These are phyloP conservation scores for Vicugna pacos DNA, from an alignment of 2,113 vertebrate species.

Conservation along the genomic window DNA sequence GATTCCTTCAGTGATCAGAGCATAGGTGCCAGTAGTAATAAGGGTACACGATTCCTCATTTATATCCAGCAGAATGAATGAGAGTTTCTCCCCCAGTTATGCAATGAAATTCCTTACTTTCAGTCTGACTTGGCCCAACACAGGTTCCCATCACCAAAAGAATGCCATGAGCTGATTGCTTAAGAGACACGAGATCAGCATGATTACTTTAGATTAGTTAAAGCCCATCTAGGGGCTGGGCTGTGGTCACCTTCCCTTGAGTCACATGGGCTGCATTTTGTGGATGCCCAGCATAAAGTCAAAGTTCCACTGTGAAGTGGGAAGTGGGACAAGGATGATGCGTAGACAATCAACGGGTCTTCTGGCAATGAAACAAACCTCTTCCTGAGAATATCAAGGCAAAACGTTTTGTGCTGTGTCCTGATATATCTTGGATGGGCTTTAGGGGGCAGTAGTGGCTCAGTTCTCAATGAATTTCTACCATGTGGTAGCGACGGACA, in stretches of 20 bases:
- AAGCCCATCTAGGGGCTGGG: not conserved
- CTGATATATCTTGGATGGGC: not conserved
- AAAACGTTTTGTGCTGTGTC: not conserved
- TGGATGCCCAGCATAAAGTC: not conserved
- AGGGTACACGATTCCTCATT: not conserved
- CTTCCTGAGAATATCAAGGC: not conserved
- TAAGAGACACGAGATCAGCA: not conserved
- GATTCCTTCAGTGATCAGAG: not conserved
- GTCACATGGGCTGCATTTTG: not conserved
- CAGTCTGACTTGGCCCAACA: not conserved
- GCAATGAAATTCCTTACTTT: constrained; percentile 16
- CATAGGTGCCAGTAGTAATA: not conserved
- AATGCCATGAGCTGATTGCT: not conserved
- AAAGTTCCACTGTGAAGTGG: not conserved
- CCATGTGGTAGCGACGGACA: not conserved
- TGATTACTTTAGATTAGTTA: not conserved
- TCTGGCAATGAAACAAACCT: not conserved
- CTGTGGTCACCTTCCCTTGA: not conserved
- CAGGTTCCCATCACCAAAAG: not conserved
- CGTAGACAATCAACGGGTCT: not conserved
- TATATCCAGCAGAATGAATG: not conserved
- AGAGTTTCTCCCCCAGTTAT: not conserved
- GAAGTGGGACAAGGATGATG: not conserved
- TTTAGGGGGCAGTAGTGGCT: not conserved
- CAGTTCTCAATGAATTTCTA: constrained; percentile 13